Evolutionary conservation across 1,140 invertebrate species (phyloP).

Genomic region (Liolophura sinensis): DNA sequence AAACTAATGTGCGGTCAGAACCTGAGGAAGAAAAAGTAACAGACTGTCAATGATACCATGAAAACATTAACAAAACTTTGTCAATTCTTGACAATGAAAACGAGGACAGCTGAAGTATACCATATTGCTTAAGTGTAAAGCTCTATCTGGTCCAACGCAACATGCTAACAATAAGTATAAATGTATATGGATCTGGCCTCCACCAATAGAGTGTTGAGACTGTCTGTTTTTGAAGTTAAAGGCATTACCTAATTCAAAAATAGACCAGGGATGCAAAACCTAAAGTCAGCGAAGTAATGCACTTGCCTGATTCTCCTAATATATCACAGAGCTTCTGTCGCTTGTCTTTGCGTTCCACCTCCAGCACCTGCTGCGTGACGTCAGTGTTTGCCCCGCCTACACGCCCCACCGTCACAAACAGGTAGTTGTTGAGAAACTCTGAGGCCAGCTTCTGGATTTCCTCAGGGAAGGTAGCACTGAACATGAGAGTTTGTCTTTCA

Average conservation of each 20-base stretch:
- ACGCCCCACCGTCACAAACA: conserved; percentile 84
- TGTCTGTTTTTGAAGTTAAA: too few species aligned
- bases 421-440: conserved; percentile 73
- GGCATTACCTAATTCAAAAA: too few species aligned
- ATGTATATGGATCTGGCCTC: too few species aligned
- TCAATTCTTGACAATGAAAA: too few species aligned
- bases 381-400: conserved; percentile 89
- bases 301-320: conserved; percentile 65
- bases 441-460: conserved; percentile 79
- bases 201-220: too few species aligned
- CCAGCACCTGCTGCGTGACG: conserved; percentile 80
- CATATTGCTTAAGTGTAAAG: too few species aligned
- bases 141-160: too few species aligned
- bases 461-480: conserved; percentile 88
- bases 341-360: conserved; percentile 74
- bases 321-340: conserved; percentile 72
- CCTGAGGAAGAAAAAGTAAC: conserved; percentile 25
- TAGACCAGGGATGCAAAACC: too few species aligned
- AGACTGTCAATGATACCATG: not conserved
- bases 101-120: too few species aligned
- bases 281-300: too few species aligned
- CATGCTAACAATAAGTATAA: too few species aligned
- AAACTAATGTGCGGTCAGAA: conserved; percentile 75
- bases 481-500: conserved; percentile 84
- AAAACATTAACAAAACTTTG: too few species aligned